Evolutionary conservation across 2,888 invertebrate species (phyloP).

Genomic region (Xanthorhoe spadicearia): DNA sequence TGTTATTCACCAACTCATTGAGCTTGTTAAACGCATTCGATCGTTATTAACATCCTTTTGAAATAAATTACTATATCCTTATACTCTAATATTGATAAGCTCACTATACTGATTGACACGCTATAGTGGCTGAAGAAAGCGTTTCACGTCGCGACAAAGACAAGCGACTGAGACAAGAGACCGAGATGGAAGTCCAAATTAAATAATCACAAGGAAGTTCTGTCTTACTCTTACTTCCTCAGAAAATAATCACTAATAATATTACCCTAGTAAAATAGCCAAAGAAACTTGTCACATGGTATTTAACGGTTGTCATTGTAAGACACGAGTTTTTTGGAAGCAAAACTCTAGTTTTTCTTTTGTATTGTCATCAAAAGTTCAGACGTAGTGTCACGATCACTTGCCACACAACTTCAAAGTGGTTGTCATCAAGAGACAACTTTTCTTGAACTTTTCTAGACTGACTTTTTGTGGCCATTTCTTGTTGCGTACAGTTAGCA

Average conservation of each 20-base stretch:
- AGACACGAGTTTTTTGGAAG: neutral
- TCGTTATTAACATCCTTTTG: conserved; percentile 15
- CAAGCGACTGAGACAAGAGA: too few relatives aligned
- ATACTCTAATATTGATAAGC: neutral
- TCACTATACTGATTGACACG: too few relatives aligned
- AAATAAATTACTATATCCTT: conserved; percentile 8
- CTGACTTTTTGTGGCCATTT: neutral
- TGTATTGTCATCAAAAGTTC: conserved; percentile 37
- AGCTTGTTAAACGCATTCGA: conserved; percentile 12
- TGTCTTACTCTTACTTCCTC: too few relatives aligned
- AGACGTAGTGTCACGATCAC: conserved; percentile 27
- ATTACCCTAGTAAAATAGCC: too few relatives aligned
- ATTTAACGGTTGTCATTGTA: neutral
- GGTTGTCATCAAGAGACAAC: conserved; percentile 1
- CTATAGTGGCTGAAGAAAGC: too few relatives aligned
- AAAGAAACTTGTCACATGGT: too few relatives aligned
- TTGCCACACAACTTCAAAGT: conserved; percentile 29
- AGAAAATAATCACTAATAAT: too few relatives aligned
- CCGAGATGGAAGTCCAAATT: too few relatives aligned
- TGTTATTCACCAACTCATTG: conserved; percentile 23
- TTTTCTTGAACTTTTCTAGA: neutral
- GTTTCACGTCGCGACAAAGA: too few relatives aligned
- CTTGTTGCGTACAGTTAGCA: too few relatives aligned
- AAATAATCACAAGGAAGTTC: too few relatives aligned
- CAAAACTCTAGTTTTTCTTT: conserved; percentile 28